Evolutionary conservation across 2,113 vertebrate genomes (phyloP), one percentile per base, ranked within the genome.

Genomic region (Myotis lucifugus): DNA sequence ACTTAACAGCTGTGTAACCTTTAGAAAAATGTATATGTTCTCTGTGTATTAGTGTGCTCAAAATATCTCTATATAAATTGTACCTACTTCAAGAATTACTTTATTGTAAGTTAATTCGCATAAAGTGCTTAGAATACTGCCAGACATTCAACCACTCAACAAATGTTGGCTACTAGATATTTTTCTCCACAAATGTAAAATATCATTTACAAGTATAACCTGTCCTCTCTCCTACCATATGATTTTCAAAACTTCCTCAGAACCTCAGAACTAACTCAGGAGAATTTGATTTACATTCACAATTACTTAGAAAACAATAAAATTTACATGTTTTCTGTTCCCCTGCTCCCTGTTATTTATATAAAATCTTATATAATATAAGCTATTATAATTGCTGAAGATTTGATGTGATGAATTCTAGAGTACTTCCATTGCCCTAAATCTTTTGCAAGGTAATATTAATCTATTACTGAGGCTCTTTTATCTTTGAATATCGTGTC

Each of bases 301-400:
- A 87, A 59, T 56, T 90, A 78, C 91, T 84, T 85, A 46, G 25
- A 90, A 54, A 54, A 89, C 46, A 72, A 37, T 59, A 85, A 85
- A 83, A 92, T 59, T 32, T 61, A 78, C 15, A 23, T 79, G 32
- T 73, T 77, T 88, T 59, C 25, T 82, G 18, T 59, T 89, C 15
- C n/a, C 34, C 10, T 8, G 23, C 4, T 64, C 40, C 37, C 76
- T 96, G 61, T 52, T 89, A 46, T 19, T 37, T 88, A 34, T 85
- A 81, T 59, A 54, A 96, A 92, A 90, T 88, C n/a, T 52, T 87
- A 3, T 34, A 67, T 32, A 5, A 90, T 54, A 2, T 50, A 94
- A 88, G 25, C 61, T 85, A 78, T 88, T 72, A 54, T 11, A 13
- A 89, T 25, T 64, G 37, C 2, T 82, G 18, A 91, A 87, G 50